Base-by-base conservation (phyloP, 2,888 invertebrate genomes). In the Caenorhabditis doughertyi region DNA sequence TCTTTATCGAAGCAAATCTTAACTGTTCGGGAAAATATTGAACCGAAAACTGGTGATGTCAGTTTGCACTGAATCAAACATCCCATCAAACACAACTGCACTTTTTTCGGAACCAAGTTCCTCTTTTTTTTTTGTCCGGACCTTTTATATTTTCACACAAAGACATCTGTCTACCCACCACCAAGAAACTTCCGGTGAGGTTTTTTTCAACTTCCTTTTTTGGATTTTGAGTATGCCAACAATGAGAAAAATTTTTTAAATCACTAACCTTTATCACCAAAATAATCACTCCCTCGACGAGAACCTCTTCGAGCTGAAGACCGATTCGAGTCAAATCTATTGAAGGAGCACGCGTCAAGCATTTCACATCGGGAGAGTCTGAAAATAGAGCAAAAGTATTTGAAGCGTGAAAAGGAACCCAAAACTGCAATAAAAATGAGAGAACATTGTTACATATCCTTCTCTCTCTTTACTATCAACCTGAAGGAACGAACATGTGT, bases 301-400 rank as follows among this genome's bases (percentile, higher is more conserved):
- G 86, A 86, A 21, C 76, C 70, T 13, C 84, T 62, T 0, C 84
- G 58, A 39, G 77, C 44, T 8, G 84, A 86, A 3, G 79, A 74
- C 18, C 85, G 82, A 71, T 77, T 80, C 35, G 85, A 85, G 58
- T 85, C 85, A 53, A 84, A 85, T 44, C 85, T 77, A 42, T 84
- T 84, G 71, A 84, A 83, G 73, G 79, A 62, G 39, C 70, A 71
- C 32, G 83, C 74, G 67, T 83, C 83, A 13, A 83, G 70, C 83
- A 83, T 83, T 70, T 81, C 65, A 77, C 77, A 77, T 77, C 25
- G 67, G 35, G 18, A 55, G 42, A 56, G 68, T 55, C 55, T 68
- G 42, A 49, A 62, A 73, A 68, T 27, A 60, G 39, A 67, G 39
- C 49, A 68, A 68, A 25, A 25, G 16, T 16, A 39, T 39, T 23